Base-by-base conservation (phyloP, 2,113 vertebrate genomes). In the Mesembrinibis cayennensis region DNA sequence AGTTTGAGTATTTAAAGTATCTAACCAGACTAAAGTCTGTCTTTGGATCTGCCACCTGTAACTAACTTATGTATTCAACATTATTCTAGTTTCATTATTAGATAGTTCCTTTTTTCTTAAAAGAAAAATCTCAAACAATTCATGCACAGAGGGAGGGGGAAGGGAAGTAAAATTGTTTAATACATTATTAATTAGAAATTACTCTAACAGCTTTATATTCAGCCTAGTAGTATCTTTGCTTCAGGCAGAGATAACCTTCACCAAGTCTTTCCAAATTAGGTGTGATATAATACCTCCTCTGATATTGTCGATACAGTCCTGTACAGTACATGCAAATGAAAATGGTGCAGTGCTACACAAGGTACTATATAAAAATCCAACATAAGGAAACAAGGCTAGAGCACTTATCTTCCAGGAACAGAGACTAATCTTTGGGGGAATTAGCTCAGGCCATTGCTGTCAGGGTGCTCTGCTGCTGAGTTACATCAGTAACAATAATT, bases 381-480 rank as follows among this genome's bases (percentile, higher is more conserved):
- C 89, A 44, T 40, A 82, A 61, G 87, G 92, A 88, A 94, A 90
- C 87, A 90, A 92, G 83, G 50, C 77, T 56, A 63, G 19, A 88
- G 66, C 74, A 86, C 71, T 92, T 89, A 94, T 86, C 96, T 91
- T 93, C n/a, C 90, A 93, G 83, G 66, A 89, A 50, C 92, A 93
- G 87, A 85, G 74, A 71, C 71, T 82, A 85, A 91, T 96, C 83
- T 94, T 90, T 42, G 56, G 66, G 62, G 84, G 90, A 95, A 91
- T 94, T 93, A 93, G 66, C 89, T 88, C 56, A 40, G 84, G 90
- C 80, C 83, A 52, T 72, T 73, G 65, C 87, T 70, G 65, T 82
- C 74, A 70, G 74, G 79, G 70, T 85, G 55, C 73, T 90, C 89
- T 70, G 71, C 92, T 66, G 50, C 74, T 80, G 76, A 93, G 56